Conservation (phyloP, 2,113 vertebrate species). For the Dasypus novemcinctus region DNA sequence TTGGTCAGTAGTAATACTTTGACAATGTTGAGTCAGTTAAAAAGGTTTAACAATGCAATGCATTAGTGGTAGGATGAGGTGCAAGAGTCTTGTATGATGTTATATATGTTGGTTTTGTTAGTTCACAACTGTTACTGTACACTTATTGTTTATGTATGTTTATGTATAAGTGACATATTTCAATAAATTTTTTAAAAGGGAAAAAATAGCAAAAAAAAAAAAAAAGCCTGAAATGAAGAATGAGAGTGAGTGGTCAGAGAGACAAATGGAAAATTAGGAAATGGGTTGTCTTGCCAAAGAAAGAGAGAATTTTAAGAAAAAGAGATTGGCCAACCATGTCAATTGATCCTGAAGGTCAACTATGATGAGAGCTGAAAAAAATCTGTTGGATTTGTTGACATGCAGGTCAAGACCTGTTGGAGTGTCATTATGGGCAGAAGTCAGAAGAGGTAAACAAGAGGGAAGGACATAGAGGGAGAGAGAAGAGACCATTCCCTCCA, state of each 20-base stretch:
- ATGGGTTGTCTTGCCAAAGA: background rate
- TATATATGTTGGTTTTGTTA: no score
- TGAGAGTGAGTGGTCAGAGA: background rate
- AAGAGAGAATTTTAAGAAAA: background rate
- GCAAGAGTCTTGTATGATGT: no score
- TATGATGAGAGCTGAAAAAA: background rate
- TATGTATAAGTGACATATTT: no score
- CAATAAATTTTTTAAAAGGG: no score
- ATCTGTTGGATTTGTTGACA: accelerated
- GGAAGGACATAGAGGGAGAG: background rate
- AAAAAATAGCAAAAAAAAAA: no score
- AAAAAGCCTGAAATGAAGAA: background rate
- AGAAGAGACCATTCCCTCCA: no score
- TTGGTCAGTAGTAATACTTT: no score
- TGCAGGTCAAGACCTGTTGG: background rate
- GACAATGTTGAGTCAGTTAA: no score
- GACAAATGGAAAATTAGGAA: background rate
- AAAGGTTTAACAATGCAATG: no score
- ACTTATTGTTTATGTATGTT: no score
- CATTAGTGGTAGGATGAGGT: no score
- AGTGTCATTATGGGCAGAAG: background rate
- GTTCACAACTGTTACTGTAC: no score
- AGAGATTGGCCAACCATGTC: accelerated
- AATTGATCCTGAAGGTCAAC: background rate
- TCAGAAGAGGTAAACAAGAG: background rate